Percentiles rank a stretch among this genome's conserved stretches.
Evolutionary conservation across 2,888 invertebrate species (phyloP).

Genomic region (Drosophila picticornis): DNA sequence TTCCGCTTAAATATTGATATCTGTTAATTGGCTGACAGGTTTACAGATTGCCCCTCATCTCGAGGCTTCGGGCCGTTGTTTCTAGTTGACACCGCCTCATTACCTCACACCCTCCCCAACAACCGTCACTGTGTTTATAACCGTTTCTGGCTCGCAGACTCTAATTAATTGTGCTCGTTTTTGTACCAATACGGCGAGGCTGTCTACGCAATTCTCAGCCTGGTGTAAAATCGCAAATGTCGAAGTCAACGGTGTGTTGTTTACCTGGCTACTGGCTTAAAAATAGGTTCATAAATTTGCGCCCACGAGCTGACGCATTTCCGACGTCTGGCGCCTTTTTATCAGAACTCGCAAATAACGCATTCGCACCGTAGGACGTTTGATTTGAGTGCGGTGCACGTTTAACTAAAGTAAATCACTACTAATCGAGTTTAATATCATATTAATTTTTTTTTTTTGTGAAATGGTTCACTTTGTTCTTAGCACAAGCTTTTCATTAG

Average conservation of each 20-base stretch:
- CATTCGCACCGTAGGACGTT: constrained; percentile 58
- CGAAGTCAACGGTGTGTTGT: constrained; percentile 29
- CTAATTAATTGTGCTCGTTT: constrained; percentile 84
- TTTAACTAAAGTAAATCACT: neutral
- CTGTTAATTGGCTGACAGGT: constrained; percentile 79
- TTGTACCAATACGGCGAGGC: constrained; percentile 40
- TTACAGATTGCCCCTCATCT: constrained; percentile 29
- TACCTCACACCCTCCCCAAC: neutral
- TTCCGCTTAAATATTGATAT: constrained; percentile 75
- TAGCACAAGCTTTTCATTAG: constrained; percentile 11
- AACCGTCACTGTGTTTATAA: constrained; percentile 58
- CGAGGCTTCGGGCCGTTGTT: neutral
- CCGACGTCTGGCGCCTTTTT: constrained; percentile 34
- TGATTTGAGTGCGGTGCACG: neutral
- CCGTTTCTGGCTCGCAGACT: constrained; percentile 59
- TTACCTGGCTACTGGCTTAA: constrained; percentile 39
- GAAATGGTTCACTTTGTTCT: neutral
- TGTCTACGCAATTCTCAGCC: constrained; percentile 73
- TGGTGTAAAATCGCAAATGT: constrained; percentile 45
- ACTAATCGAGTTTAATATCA: neutral
- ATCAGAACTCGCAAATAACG: constrained; percentile 47
- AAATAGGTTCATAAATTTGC: constrained; percentile 67
- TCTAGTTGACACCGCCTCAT: neutral
- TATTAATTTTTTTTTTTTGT: neutral
- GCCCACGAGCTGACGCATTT: constrained; percentile 63